Evolutionary conservation across 30 jellyfish, hydroid and myxozoan genomes (phyloP).

Genomic region (Hydra vulgaris): DNA sequence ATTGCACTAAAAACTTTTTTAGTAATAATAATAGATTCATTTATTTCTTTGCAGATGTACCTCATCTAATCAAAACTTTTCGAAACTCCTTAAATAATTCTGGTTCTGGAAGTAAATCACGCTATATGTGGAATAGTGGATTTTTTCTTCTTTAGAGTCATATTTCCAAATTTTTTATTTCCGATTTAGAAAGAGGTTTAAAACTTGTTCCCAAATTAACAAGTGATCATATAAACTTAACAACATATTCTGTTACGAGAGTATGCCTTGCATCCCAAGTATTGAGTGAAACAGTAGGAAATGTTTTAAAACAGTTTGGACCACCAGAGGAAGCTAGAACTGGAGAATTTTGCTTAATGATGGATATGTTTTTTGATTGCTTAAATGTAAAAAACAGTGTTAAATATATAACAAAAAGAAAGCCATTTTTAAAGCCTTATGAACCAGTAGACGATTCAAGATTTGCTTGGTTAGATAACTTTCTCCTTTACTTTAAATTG

Average conservation of each 20-base stretch:
- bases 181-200: slow-evolving; percentile 46
- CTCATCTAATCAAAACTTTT: slow-evolving; percentile 22
- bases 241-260: slow-evolving; percentile 37
- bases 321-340: background rate
- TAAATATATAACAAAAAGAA: too few species aligned
- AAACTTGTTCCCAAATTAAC: slow-evolving; percentile 48
- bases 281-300: background rate
- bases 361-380: too few species aligned
- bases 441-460: too few species aligned
- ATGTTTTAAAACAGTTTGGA: background rate
- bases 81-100: slow-evolving; percentile 31
- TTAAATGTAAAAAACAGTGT: too few species aligned
- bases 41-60: slow-evolving; percentile 42
- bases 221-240: slow-evolving; percentile 32
- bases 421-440: too few species aligned
- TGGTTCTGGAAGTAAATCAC: slow-evolving; percentile 38
- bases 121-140: slow-evolving; percentile 29
- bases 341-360: slow-evolving; percentile 16
- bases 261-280: slow-evolving; percentile 29
- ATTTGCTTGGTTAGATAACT: too few species aligned
- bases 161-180: slow-evolving; percentile 28
- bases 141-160: slow-evolving; percentile 42
- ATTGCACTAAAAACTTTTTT: slow-evolving; percentile 27
- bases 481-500: too few species aligned
- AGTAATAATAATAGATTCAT: slow-evolving; percentile 16